Evolutionary conservation across 2,888 invertebrate species (phyloP), one percentile per base, ranked within the genome.

Genomic region (Desoria tigrina): DNA sequence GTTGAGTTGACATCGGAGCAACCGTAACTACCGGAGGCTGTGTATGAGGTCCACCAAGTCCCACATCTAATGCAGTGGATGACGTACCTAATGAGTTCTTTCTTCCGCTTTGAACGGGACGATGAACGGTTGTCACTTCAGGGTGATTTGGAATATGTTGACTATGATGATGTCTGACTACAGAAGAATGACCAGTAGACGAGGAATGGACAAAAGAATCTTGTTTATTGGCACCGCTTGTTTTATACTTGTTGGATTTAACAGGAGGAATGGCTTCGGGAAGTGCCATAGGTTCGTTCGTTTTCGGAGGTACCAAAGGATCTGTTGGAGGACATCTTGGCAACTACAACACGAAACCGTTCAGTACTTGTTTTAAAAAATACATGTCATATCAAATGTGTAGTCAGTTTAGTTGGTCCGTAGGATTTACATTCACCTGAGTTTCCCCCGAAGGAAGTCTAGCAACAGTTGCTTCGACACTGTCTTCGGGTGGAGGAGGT

Each of bases 401-500:
- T 16, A 26, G 23, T 23, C 18, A 51, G 18, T 21, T 16, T 49
- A 49, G 18, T 23, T 49, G n/a, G 9, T 53, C 24, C 14, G n/a
- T 14, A 56, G 11, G 39, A 9, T 2, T 2, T 39, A 14, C 42
- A 59, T 63, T 21, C 63, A 75, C 75, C 66, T 75, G 76, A 21
- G 74, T 84, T 83, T 91, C 90, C 51, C 92, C 92, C 77, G 90
- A 91, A 60, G 92, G 92, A 78, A 92, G 83, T 70, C 92, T 82
- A 32, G 91, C 92, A 1, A 76, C 73, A 14, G 74, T 74, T 21
- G 76, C 74, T 57, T 76, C 76, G 9, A 92, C 1, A 79, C 90
- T 89, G 81, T 92, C 91, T 82, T 93, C 92, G 0, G 93, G 93
- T 64, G 94, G 93, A 71, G 93, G 93, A 65, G 93, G 92, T 80